Base-by-base conservation (phyloP, 2,797 vertebrate species). In the Siniperca scherzeri region DNA sequence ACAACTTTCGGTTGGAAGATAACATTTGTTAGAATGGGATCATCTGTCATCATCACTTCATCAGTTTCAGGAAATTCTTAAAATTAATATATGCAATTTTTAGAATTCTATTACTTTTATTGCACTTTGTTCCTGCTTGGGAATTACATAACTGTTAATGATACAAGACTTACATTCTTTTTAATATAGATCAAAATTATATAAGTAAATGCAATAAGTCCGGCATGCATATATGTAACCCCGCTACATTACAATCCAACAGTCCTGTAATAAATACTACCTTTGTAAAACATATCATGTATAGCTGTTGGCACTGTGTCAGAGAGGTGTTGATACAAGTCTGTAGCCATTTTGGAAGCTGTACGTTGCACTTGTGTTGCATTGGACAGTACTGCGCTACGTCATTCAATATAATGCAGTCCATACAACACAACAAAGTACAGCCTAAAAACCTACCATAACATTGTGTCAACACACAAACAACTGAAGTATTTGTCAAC, bases 41-140 rank as follows among this genome's bases (percentile, higher is more conserved):
- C 70, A 70, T 87, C 46, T 56, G 56, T 83, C 70, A 72, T 75
- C 64, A 72, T 75, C 64, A 80, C 70, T 70, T 75, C 64, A 72
- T 82, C 13, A 7, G 17, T 80, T 80, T 61, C 25, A 59, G 48
- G 40, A 64, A 77, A 59, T 53, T 61, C 62, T 75, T 27, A 3
- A 69, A 66, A 74, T 85, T 38, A 82, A 77, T 65, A 27, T 13
- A 40, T 12, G 50, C 48, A 56, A 14, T 42, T 70, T 70, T 46
- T 21, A 48, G 30, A 19, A 38, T 59, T 33, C 6, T 42, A 52
- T 67, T 65, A 52, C 70, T 69, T 59, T 56, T 27, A 70, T 61
- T 74, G 33, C 30, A 75, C 52, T 56, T 67, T 46, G 50, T 84
- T 59, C 55, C 71, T 48, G 46, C 56, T 65, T 70, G 52, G 61